Base-by-base conservation (phyloP, 2,113 vertebrate genomes). In the Triplophysa rosa region DNA sequence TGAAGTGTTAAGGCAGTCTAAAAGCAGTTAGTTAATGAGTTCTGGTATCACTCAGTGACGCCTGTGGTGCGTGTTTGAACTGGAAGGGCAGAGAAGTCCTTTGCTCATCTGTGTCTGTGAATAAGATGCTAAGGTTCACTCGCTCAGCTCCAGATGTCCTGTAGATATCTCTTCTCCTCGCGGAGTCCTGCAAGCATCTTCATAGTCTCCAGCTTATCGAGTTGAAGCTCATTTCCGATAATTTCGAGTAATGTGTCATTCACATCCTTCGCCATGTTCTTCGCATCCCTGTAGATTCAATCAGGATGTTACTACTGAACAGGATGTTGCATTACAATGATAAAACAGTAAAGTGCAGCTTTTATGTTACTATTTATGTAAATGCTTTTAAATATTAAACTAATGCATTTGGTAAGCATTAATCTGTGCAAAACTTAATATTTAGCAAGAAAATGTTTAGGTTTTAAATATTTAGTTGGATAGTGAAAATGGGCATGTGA, bases 191-290 rank as follows among this genome's bases (percentile, higher is more conserved):
- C 98, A 78, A 98, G 54, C 0, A 13, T 90, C 90, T 94, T 96
- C 95, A 98, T 92, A 49, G 95, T 94, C 68, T 96, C 95, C 69
- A 99, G 90, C 75, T 90, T 94, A 79, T 95, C 95, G 40, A 85
- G 69, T 70, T 90, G 88, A 77, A 91, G 89, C 87, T 95, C 94
- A 0, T 47, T 56, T 80, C 90, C 90, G 76, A 98, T 87, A 80
- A 97, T 93, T 76, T 95, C 94, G 47, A 94, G 82, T 83, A 99
- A 77, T 0, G 93, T 80, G 80, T 95, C 91, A 29, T 92, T 94
- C 56, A 99, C 94, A n/a, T 94, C 94, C 87, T 93, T 96, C 24
- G 96, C 97, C 97, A 99, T 99, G 86, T 95, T 95, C 90, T 96
- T 98, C 8, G 96, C 96, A 87, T 99, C 96, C 78, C 97, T 98